phyloP scores from a whole-genome alignment of 2,113 vertebrate species.

The Rynchops niger region DNA sequence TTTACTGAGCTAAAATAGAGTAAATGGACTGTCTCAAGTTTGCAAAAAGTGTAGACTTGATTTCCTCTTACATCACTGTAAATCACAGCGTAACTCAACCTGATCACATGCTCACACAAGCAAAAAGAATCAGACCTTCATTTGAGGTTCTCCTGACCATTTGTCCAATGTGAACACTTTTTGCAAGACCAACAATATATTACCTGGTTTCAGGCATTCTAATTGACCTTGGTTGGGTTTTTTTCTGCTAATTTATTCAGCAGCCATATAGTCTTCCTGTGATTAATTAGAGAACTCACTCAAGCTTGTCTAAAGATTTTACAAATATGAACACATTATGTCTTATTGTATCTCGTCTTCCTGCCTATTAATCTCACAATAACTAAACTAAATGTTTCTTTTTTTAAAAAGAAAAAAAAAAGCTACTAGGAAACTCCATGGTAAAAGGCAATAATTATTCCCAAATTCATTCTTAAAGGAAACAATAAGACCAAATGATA shows the following conservation, averaged over 20 bases:
- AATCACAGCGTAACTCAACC: neutral
- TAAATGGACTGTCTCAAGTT: neutral
- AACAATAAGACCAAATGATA: neutral
- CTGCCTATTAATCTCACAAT: conserved; percentile 21
- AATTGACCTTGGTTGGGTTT: neutral
- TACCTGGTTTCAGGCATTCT: neutral
- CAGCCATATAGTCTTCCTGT: neutral
- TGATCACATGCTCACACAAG: neutral
- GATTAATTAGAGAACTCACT: conserved; percentile 27
- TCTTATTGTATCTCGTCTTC: conserved; percentile 7
- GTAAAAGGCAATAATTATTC: conserved; percentile 15
- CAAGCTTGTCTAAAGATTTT: conserved; percentile 25
- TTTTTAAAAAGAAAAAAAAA: neutral
- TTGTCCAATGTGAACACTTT: neutral
- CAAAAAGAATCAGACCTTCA: neutral
- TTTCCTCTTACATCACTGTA: neutral
- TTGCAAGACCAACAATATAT: neutral
- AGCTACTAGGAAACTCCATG: neutral
- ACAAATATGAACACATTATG: conserved; percentile 29
- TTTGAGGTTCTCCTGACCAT: neutral
- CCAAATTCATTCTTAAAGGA: neutral
- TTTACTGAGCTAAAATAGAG: neutral
- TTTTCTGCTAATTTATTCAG: conserved; percentile 19
- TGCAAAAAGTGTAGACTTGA: neutral
- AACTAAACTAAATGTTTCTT: conserved; percentile 9